A percentile compares a stretch with the other conserved stretches of the same genome.
These are phyloP conservation scores for Globodera rostochiensis DNA, from an alignment of 1,140 invertebrate species.

Conservation along the genomic window DNA sequence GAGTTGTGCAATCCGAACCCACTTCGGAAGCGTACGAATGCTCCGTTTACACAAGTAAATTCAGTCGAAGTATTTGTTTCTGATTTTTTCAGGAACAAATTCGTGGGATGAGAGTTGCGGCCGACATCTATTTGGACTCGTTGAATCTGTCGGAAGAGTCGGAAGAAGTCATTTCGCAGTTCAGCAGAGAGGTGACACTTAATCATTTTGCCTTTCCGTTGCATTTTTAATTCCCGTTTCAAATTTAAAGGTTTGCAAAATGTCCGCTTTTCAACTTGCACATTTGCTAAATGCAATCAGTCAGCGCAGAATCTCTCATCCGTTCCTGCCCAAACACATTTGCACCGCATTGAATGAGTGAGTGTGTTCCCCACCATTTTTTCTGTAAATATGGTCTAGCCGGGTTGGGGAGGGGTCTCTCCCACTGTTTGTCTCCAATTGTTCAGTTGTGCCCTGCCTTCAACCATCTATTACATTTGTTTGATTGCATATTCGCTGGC, in stretches of 20 bases:
- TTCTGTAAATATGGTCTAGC: too few relatives aligned
- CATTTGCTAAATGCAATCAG: background rate
- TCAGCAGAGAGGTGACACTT: constrained; percentile 3
- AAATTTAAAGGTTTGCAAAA: background rate
- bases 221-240: background rate
- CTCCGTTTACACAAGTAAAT: background rate
- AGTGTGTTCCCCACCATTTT: background rate
- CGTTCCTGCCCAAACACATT: background rate
- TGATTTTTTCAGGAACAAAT: background rate
- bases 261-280: background rate
- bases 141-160: background rate
- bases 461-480: background rate
- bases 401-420: too few relatives aligned
- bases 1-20: background rate
- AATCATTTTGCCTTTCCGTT: background rate
- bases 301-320: background rate
- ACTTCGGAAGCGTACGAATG: background rate
- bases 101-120: background rate
- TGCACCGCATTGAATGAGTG: constrained; percentile 3
- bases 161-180: background rate
- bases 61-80: too few relatives aligned
- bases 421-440: background rate
- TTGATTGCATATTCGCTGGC: background rate
- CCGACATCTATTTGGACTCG: background rate
- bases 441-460: background rate